A percentile compares a stretch with the other conserved stretches of the same genome.
Evolutionary conservation across 1,140 invertebrate species (phyloP).

Genomic region (Dendrolimus kikuchii): DNA sequence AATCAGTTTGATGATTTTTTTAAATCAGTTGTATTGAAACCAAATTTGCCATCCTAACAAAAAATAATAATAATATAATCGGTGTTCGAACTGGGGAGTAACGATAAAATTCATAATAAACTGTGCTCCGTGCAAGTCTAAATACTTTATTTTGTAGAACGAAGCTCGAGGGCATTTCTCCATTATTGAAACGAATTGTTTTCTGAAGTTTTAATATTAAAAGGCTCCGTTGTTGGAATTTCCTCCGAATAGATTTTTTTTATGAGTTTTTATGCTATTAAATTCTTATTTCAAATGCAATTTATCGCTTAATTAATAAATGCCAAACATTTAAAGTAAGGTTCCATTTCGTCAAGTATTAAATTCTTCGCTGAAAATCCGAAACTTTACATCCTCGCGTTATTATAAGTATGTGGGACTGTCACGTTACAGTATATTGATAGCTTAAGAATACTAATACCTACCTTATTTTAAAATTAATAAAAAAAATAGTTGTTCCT

Average conservation of each 20-base stretch:
- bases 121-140: slow-evolving; percentile 33
- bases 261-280: slow-evolving; percentile 18
- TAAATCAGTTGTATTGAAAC: no score
- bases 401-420: no score
- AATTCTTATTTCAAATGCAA: slow-evolving; percentile 5
- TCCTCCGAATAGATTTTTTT: slow-evolving; percentile 25
- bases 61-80: slow-evolving; percentile 26
- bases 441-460: no score
- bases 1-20: no score
- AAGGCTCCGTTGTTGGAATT: slow-evolving; percentile 34
- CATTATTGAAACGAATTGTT: slow-evolving; percentile 54
- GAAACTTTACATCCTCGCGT: no score
- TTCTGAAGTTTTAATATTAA: slow-evolving; percentile 55
- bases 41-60: not conserved
- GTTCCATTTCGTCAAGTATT: no score
- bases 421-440: no score
- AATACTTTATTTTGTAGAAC: slow-evolving; percentile 54
- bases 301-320: not conserved
- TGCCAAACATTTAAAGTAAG: no score
- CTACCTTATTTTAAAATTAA: no score
- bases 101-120: slow-evolving; percentile 53
- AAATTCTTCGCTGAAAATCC: no score
- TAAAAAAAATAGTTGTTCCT: no score
- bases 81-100: slow-evolving; percentile 31
- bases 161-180: slow-evolving; percentile 34